phyloP scores from a whole-genome alignment of 2,888 invertebrate species.

The Microchrysa polita region DNA sequence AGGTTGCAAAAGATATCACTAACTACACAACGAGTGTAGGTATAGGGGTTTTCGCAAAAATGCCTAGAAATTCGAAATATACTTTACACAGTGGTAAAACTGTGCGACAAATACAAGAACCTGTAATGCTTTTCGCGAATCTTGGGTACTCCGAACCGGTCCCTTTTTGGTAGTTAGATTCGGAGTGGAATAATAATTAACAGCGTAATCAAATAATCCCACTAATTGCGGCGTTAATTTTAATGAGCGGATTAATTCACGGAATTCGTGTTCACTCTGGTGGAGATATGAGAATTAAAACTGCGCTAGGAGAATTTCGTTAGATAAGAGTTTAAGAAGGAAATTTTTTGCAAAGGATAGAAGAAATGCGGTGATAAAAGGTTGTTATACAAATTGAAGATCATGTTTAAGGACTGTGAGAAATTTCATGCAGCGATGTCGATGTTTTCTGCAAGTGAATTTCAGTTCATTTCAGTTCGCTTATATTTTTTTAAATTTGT shows the following conservation, averaged over 20 bases:
- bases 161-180: constrained; percentile 32
- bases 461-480: no score
- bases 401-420: no score
- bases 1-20: constrained; percentile 9
- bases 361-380: no score
- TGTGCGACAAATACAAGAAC: not conserved
- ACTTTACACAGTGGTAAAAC: not conserved
- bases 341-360: no score
- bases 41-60: not conserved
- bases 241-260: constrained; percentile 53
- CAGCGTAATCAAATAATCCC: constrained; percentile 56
- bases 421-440: no score
- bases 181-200: constrained; percentile 47
- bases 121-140: not conserved
- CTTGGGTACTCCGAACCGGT: not conserved
- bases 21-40: not conserved
- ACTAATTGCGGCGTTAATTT: constrained; percentile 55
- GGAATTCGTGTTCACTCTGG: constrained; percentile 37
- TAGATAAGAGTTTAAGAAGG: no score
- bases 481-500: no score
- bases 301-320: not conserved
- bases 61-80: not conserved
- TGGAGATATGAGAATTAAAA: constrained; percentile 35
- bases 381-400: no score
- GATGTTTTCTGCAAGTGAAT: no score